A percentile compares a stretch with the other conserved stretches of the same genome.
These are phyloP conservation scores for Pteropus rufus DNA, from an alignment of 2,797 vertebrate species.

Conservation along the genomic window DNA sequence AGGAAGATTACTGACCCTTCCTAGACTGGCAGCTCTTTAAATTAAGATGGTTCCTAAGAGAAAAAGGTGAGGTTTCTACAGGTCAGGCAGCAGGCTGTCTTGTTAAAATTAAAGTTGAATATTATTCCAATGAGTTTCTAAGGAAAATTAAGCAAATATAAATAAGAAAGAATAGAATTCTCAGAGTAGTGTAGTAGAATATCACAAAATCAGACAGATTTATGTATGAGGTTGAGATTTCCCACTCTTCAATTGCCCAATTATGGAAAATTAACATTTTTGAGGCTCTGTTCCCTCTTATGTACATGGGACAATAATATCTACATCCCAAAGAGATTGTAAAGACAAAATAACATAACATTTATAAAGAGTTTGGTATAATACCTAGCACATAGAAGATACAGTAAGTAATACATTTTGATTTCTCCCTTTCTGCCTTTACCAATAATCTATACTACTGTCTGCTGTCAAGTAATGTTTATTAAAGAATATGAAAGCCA, in stretches of 20 bases:
- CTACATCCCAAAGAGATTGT: neutral
- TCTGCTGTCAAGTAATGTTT: neutral
- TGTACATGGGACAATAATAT: neutral
- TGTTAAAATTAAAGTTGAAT: conserved; percentile 49
- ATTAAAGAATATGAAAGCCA: conserved; percentile 2
- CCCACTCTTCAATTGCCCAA: neutral
- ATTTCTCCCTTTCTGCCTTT: conserved; percentile 8
- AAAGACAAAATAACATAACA: conserved; percentile 22
- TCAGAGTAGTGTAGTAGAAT: neutral
- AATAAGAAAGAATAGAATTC: conserved; percentile 24
- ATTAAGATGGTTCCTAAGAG: conserved; percentile 70
- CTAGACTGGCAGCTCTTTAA: conserved; percentile 66
- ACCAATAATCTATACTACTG: neutral
- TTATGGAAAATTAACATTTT: neutral
- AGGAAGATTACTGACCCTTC: conserved; percentile 66
- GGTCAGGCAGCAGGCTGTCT: conserved; percentile 53
- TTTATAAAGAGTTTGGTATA: conserved; percentile 4
- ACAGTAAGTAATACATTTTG: neutral
- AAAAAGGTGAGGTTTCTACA: conserved; percentile 50
- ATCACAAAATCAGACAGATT: neutral
- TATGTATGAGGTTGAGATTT: neutral
- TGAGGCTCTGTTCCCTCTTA: neutral
- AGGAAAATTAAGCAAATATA: conserved; percentile 55
- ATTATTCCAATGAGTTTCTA: conserved; percentile 41
- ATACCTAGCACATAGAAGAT: neutral